A percentile compares a stretch with the other conserved stretches of the same genome.
Evolutionary conservation across 2,888 invertebrate species (phyloP).

Genomic region (Norana najaformis): DNA sequence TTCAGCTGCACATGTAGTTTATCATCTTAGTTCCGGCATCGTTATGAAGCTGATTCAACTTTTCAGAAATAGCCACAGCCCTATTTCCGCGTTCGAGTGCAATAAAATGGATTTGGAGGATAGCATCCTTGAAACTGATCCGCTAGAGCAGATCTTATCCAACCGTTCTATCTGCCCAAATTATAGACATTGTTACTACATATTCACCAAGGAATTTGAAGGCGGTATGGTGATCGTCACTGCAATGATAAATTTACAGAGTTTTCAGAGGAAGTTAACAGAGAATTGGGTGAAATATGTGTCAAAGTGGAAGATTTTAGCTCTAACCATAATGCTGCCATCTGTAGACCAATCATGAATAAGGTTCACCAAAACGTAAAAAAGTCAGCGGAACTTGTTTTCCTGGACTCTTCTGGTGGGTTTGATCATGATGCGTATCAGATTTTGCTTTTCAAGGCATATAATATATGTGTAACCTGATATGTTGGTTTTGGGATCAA

Average conservation of each 20-base stretch:
- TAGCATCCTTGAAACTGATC: not conserved
- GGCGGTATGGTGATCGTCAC: not conserved
- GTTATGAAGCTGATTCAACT: not conserved
- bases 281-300: not conserved
- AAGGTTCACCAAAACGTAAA: conserved; percentile 8
- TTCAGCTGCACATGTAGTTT: not conserved
- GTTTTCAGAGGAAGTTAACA: not conserved
- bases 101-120: conserved; percentile 17
- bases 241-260: not conserved
- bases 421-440: not conserved
- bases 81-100: conserved; percentile 15
- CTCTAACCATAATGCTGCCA: not conserved
- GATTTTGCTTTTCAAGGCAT: conserved; percentile 8
- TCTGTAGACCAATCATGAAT: conserved; percentile 24
- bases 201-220: not conserved
- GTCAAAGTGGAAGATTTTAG: not conserved
- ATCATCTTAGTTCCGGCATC: not conserved
- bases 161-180: conserved; percentile 24
- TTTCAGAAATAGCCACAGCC: conserved; percentile 6
- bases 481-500: too few species aligned
- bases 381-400: conserved; percentile 17
- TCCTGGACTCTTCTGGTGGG: not conserved
- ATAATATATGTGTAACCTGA: too few species aligned
- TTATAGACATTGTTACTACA: not conserved
- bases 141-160: not conserved